Conservation (phyloP, 2,888 invertebrate genomes). For the Drosophila affinis region DNA sequence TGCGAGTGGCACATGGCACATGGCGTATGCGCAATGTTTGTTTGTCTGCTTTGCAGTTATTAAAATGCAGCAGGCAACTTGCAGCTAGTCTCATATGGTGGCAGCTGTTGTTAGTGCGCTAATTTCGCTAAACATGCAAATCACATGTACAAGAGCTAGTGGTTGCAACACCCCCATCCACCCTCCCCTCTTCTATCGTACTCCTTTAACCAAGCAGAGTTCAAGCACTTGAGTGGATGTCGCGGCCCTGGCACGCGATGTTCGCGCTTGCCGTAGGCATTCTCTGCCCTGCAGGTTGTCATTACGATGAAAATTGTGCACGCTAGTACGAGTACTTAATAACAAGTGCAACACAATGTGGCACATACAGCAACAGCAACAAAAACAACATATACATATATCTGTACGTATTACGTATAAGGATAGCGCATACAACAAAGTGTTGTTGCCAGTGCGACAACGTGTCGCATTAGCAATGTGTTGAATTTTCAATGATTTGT, state of each 20-base stretch:
- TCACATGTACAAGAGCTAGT: slow-evolving; percentile 65
- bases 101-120: slow-evolving; percentile 78
- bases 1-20: slow-evolving; percentile 45
- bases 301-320: slow-evolving; percentile 75
- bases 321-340: slow-evolving; percentile 68
- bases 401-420: background rate
- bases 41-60: slow-evolving; percentile 65
- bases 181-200: background rate
- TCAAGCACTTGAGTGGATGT: slow-evolving; percentile 64
- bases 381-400: slow-evolving; percentile 2
- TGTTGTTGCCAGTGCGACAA: slow-evolving; percentile 59
- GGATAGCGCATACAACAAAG: slow-evolving; percentile 46
- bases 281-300: slow-evolving; percentile 75
- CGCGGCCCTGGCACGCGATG: slow-evolving; percentile 74
- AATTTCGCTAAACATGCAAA: slow-evolving; percentile 78
- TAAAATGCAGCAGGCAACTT: slow-evolving; percentile 62
- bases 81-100: slow-evolving; percentile 35
- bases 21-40: slow-evolving; percentile 71
- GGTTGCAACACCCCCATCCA: background rate
- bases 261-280: slow-evolving; percentile 65
- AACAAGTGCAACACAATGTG: slow-evolving; percentile 78
- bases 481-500: slow-evolving; percentile 77
- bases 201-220: slow-evolving; percentile 22
- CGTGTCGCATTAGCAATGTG: slow-evolving; percentile 75
- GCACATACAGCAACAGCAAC: slow-evolving; percentile 36